phyloP scores from a whole-genome alignment of 1,140 invertebrate genomes.

The Physella acuta region DNA sequence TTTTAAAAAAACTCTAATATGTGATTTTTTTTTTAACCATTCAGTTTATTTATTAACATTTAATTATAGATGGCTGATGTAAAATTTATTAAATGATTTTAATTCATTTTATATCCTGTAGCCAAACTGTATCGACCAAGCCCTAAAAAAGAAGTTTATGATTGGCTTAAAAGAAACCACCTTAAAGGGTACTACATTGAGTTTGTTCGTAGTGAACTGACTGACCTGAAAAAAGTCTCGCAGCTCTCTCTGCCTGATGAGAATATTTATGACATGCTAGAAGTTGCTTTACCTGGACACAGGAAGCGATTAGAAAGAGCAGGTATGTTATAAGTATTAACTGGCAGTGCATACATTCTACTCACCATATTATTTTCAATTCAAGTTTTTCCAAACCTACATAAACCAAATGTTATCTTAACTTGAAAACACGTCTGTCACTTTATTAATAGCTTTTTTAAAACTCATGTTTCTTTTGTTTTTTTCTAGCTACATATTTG shows the following conservation, averaged over 20 bases:
- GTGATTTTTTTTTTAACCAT: not conserved
- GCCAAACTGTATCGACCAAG: conserved; percentile 35
- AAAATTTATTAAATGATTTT: not conserved
- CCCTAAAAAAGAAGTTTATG: conserved; percentile 34
- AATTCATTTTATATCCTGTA: conserved; percentile 17
- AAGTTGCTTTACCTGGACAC: conserved; percentile 54
- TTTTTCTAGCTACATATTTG: too few relatives aligned
- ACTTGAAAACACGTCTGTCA: too few relatives aligned
- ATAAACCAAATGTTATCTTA: too few relatives aligned
- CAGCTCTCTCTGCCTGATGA: conserved; percentile 44
- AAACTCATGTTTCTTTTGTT: too few relatives aligned
- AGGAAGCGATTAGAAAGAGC: conserved; percentile 49
- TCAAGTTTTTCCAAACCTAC: too few relatives aligned
- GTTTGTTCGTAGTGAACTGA: conserved; percentile 45
- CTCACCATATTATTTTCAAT: too few relatives aligned
- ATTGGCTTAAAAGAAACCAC: conserved; percentile 44
- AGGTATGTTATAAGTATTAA: conserved; percentile 42
- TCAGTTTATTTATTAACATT: not conserved
- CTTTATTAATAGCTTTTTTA: too few relatives aligned
- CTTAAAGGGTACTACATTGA: conserved; percentile 47
- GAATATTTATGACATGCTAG: conserved; percentile 50
- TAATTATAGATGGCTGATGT: not conserved
- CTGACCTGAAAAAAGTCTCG: conserved; percentile 37
- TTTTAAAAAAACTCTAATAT: not conserved
- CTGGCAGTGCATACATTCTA: too few relatives aligned